Conservation (phyloP, 2,113 vertebrate genomes). For the Prinia subflava region DNA sequence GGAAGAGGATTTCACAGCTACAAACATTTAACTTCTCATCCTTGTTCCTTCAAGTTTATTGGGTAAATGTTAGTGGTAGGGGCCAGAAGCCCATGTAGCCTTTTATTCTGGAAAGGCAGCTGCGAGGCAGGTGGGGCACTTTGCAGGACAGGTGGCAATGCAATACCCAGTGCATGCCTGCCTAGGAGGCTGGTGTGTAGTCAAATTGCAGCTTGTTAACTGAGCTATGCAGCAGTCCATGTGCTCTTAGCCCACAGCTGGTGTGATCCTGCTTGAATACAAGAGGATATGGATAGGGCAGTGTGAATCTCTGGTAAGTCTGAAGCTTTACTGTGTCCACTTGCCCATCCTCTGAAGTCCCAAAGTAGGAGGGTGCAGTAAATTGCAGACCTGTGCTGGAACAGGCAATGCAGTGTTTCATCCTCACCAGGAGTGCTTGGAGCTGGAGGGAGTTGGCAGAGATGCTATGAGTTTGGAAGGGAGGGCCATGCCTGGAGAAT, state of each 20-base stretch:
- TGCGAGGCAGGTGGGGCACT: background rate
- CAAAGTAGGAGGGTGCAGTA: background rate
- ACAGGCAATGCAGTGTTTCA: background rate
- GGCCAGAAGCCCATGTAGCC: rapidly evolving
- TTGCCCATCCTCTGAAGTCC: background rate
- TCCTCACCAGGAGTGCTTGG: background rate
- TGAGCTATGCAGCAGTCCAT: background rate
- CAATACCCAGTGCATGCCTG: rapidly evolving
- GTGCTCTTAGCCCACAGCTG: background rate
- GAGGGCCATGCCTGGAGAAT: background rate
- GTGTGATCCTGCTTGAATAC: background rate
- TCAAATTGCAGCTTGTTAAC: background rate
- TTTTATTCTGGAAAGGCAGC: background rate
- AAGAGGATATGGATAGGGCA: background rate
- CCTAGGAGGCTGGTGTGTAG: background rate
- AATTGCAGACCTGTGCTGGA: background rate
- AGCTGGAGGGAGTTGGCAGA: background rate
- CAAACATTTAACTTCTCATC: background rate
- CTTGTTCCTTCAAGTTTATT: background rate
- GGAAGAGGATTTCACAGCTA: background rate
- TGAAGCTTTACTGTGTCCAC: background rate
- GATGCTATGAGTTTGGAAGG: background rate
- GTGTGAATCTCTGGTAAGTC: background rate
- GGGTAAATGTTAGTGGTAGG: background rate
- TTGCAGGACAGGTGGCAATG: background rate